phyloP scores from a whole-genome alignment of 2,888 invertebrate genomes.

The Nematopogon swammerdamellus region DNA sequence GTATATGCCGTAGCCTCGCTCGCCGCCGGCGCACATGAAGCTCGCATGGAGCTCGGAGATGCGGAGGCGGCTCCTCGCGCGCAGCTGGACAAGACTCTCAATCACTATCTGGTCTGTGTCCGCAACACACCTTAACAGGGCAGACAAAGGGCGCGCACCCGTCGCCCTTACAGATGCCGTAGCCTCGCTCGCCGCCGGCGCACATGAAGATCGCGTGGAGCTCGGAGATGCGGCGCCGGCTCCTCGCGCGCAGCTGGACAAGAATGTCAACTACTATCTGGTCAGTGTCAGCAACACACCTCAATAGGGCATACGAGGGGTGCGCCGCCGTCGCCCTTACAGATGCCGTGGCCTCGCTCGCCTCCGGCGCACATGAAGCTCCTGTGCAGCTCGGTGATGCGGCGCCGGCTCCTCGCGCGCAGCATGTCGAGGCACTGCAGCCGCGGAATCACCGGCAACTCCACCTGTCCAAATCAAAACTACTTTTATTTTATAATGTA shows the following conservation, averaged over 20 bases:
- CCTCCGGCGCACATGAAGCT: conserved; percentile 81
- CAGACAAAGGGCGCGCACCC: conserved; percentile 80
- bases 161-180: conserved; percentile 73
- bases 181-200: conserved; percentile 70
- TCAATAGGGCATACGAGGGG: conserved; percentile 71
- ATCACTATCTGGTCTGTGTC: too few species aligned
- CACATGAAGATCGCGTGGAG: conserved; percentile 72
- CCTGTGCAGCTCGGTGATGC: conserved; percentile 60
- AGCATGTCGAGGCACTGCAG: conserved; percentile 40
- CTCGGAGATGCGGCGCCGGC: conserved; percentile 63
- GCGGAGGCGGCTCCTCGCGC: conserved; percentile 64
- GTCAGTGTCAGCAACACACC: too few species aligned
- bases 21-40: conserved; percentile 79
- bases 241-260: conserved; percentile 55
- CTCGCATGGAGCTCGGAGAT: conserved; percentile 63
- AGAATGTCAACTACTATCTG: too few species aligned
- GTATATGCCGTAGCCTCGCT: conserved; percentile 68
- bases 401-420: conserved; percentile 65
- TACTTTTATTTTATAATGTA: too few species aligned
- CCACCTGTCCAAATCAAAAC: too few species aligned
- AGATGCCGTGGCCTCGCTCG: conserved; percentile 66
- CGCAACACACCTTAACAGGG: conserved; percentile 59
- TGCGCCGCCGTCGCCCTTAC: conserved; percentile 76
- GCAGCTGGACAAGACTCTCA: conserved; percentile 45
- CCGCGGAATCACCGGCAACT: conserved; percentile 64